Percentiles rank a stretch among this genome's conserved stretches.
Evolutionary conservation across 2,113 vertebrate species (phyloP).

Genomic region (Oxyruncus cristatus): DNA sequence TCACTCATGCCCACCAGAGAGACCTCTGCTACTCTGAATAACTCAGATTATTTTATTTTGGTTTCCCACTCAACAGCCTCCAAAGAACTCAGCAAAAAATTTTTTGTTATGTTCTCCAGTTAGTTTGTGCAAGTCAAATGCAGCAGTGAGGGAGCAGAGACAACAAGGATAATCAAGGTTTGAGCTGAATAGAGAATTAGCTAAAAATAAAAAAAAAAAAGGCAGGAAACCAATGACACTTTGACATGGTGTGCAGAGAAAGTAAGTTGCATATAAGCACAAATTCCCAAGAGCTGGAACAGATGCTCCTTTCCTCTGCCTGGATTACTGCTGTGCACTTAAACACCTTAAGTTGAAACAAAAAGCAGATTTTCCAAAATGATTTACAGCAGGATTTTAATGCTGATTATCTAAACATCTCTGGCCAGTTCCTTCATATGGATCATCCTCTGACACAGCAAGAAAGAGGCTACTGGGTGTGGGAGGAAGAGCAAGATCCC

Average conservation of each 20-base stretch:
- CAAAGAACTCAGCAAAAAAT: background rate
- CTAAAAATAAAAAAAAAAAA: background rate
- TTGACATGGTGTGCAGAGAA: background rate
- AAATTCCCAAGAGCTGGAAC: background rate
- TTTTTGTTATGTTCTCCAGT: background rate
- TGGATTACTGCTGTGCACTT: background rate
- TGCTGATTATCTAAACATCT: accelerated
- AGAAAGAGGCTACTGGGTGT: background rate
- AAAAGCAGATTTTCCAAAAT: background rate
- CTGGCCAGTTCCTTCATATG: accelerated
- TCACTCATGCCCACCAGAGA: background rate
- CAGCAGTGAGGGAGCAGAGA: background rate
- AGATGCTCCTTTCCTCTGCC: background rate
- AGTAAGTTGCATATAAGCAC: too few relatives aligned
- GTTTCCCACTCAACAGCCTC: background rate
- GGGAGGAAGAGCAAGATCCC: background rate
- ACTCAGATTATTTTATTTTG: background rate
- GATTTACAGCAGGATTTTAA: background rate
- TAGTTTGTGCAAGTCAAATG: background rate
- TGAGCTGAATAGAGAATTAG: background rate
- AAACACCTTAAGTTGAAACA: background rate
- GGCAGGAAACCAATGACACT: background rate
- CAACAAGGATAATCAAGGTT: background rate
- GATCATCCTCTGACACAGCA: too few relatives aligned
- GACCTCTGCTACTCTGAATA: background rate